Evolutionary conservation across 2,888 invertebrate genomes (phyloP).

Genomic region (Tiphia femorata): DNA sequence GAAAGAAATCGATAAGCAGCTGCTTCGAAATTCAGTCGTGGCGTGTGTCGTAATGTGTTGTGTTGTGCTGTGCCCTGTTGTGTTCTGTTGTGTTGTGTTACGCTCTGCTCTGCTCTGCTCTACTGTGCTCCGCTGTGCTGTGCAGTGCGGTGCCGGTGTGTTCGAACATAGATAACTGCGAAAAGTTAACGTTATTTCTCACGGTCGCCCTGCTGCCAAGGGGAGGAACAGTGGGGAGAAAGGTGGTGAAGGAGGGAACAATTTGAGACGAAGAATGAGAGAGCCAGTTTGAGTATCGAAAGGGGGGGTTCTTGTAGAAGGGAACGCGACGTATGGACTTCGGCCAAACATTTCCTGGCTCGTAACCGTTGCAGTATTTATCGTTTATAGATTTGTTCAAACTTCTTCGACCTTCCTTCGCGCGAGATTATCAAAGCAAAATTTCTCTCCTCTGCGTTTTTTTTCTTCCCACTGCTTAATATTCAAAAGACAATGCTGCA

Average conservation of each 20-base stretch:
- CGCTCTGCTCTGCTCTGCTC: background rate
- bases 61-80: too few species aligned
- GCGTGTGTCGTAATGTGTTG: conserved; percentile 36
- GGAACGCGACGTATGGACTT: too few species aligned
- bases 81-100: too few species aligned
- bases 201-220: conserved; percentile 47
- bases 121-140: background rate
- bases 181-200: conserved; percentile 65
- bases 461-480: too few species aligned
- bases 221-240: conserved; percentile 27
- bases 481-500: too few species aligned
- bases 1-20: conserved; percentile 23
- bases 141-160: too few species aligned
- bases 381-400: too few species aligned
- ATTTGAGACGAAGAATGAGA: background rate
- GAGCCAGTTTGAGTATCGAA: conserved; percentile 1
- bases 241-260: conserved; percentile 21
- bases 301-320: conserved; percentile 21
- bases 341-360: too few species aligned
- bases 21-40: conserved; percentile 8
- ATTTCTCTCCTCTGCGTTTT: too few species aligned
- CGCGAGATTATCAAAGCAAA: too few species aligned
- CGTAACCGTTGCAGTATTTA: too few species aligned
- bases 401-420: too few species aligned
- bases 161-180: conserved; percentile 54